A percentile compares a stretch with the other conserved stretches of the same genome.
phyloP scores from a whole-genome alignment of 2,797 vertebrate species.

The Arremon brunneinucha region DNA sequence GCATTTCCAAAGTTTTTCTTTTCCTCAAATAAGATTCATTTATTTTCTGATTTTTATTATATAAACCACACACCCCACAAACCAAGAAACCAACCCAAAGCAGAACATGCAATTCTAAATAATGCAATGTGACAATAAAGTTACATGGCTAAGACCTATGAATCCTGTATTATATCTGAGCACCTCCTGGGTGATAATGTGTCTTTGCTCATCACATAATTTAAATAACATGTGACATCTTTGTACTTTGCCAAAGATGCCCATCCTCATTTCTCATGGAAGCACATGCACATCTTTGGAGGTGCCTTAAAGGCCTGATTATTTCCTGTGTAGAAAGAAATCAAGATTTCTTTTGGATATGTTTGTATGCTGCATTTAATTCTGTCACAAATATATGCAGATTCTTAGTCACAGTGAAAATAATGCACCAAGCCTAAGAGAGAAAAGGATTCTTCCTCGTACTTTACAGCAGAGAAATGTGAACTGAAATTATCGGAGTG shows the following conservation, averaged over 20 bases:
- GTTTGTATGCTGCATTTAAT: not conserved
- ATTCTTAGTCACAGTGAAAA: not conserved
- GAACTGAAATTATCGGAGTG: not conserved
- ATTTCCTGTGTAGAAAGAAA: not conserved
- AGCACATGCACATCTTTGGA: not conserved
- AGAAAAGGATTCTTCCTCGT: not conserved
- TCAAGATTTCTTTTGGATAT: not conserved
- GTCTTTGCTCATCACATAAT: not conserved
- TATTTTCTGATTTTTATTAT: not conserved
- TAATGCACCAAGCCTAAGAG: not conserved
- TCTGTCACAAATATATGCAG: not conserved
- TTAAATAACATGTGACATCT: not conserved
- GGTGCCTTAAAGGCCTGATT: not conserved
- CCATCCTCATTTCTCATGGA: not conserved
- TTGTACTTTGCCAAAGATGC: not conserved
- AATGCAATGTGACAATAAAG: not conserved
- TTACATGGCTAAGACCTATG: not conserved
- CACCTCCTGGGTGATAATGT: not conserved
- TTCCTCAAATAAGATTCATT: not conserved
- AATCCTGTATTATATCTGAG: not conserved
- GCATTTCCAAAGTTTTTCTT: not conserved
- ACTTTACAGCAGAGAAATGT: not conserved
- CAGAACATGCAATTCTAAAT: not conserved
- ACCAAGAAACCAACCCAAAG: not conserved
- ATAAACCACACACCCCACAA: not conserved